phyloP scores from a whole-genome alignment of 2,888 invertebrate genomes.

The Caenorhabditis sp. region DNA sequence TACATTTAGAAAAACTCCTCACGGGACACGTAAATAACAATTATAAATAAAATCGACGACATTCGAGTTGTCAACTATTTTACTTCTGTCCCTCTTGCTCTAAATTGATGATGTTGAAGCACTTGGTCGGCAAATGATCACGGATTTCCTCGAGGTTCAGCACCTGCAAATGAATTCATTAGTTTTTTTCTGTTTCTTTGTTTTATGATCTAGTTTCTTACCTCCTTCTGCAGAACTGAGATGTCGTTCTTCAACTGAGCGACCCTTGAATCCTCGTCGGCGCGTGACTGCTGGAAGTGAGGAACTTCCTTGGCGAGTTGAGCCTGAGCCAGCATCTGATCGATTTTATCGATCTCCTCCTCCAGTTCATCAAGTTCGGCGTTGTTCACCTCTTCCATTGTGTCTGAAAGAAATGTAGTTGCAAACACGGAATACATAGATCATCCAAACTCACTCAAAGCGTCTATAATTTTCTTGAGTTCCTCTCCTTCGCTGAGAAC shows the following conservation, averaged over 20 bases:
- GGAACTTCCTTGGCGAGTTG: slow-evolving; percentile 66
- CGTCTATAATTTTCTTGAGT: slow-evolving; percentile 70
- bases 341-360: slow-evolving; percentile 73
- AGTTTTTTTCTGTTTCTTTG: too few relatives aligned
- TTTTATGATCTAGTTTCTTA: too few relatives aligned
- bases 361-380: slow-evolving; percentile 80
- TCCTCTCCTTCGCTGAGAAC: slow-evolving; percentile 59
- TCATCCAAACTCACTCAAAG: slow-evolving; percentile 40
- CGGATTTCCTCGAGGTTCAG: slow-evolving; percentile 88
- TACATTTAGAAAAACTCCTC: background rate
- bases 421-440: background rate
- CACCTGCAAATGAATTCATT: slow-evolving; percentile 83
- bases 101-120: slow-evolving; percentile 83
- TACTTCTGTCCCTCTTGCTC: slow-evolving; percentile 76
- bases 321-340: slow-evolving; percentile 59
- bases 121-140: slow-evolving; percentile 86
- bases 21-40: slow-evolving; percentile 19
- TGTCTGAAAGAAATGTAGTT: slow-evolving; percentile 67
- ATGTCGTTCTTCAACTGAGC: slow-evolving; percentile 59
- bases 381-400: slow-evolving; percentile 78
- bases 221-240: slow-evolving; percentile 58
- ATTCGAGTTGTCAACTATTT: background rate
- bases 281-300: slow-evolving; percentile 43
- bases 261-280: slow-evolving; percentile 59
- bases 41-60: slow-evolving; percentile 4